These are phyloP conservation scores for zebrafish (Danio rerio) DNA, from an alignment of 2,113 vertebrate species.

Conservation along the genomic window GRCz12tu NC_133183.1:27615001-27615500, in stretches of 20 bases:
- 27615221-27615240: conserved; percentile 84
- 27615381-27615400: conserved; percentile 77
- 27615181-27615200: conserved; percentile 78
- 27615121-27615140: conserved; percentile 37
- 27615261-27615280: conserved; percentile 78
- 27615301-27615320: neutral
- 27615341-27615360: conserved; percentile 75
- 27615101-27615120: conserved; percentile 28
- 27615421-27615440: conserved; percentile 70
- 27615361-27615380: conserved; percentile 83
- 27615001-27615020: conserved; percentile 2
- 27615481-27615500: no score
- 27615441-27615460: neutral
- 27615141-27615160: neutral
- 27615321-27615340: neutral
- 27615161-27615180: conserved; percentile 81
- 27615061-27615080: conserved; percentile 18
- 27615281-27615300: neutral
- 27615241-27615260: conserved; percentile 78
- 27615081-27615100: conserved; percentile 40
- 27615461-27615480: neutral
- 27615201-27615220: conserved; percentile 81
- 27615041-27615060: neutral
- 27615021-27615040: conserved; percentile 15
- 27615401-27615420: conserved; percentile 79